These are phyloP conservation scores for Coracopsis vasa DNA, from an alignment of 2,113 vertebrate species.

Conservation along the genomic window DNA sequence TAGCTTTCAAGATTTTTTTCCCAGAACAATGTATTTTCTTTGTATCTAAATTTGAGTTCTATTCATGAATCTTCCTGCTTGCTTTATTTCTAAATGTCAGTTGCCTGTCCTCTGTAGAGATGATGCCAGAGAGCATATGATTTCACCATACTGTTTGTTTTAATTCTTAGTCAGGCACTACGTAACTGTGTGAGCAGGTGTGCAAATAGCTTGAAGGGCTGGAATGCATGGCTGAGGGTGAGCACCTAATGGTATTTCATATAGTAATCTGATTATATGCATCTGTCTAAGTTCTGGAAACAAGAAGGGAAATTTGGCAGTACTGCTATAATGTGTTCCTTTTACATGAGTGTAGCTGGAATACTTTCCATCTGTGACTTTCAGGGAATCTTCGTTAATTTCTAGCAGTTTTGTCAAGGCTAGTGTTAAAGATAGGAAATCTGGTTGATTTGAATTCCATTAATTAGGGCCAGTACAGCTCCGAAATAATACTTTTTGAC, in stretches of 20 bases:
- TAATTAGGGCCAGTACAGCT: background rate
- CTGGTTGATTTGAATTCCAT: background rate
- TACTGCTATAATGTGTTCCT: background rate
- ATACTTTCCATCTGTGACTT: background rate
- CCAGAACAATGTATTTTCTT: accelerated
- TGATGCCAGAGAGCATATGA: background rate
- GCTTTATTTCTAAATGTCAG: background rate
- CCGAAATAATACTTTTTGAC: background rate
- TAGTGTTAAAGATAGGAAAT: background rate
- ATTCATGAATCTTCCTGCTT: background rate
- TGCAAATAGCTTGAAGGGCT: background rate
- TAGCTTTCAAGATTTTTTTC: background rate
- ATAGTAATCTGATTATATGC: background rate
- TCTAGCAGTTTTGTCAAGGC: background rate
- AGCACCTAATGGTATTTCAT: background rate
- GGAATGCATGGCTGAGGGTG: background rate
- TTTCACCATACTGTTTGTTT: background rate
- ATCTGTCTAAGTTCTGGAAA: background rate
- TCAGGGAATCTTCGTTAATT: background rate
- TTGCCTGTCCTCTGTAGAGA: background rate
- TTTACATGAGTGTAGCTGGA: background rate
- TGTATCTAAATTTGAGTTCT: background rate
- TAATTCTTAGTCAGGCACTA: background rate
- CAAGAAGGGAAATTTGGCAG: background rate
- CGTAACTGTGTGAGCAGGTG: background rate